Conservation (phyloP, 2,113 vertebrate genomes). For the Myiozetetes cayanensis region DNA sequence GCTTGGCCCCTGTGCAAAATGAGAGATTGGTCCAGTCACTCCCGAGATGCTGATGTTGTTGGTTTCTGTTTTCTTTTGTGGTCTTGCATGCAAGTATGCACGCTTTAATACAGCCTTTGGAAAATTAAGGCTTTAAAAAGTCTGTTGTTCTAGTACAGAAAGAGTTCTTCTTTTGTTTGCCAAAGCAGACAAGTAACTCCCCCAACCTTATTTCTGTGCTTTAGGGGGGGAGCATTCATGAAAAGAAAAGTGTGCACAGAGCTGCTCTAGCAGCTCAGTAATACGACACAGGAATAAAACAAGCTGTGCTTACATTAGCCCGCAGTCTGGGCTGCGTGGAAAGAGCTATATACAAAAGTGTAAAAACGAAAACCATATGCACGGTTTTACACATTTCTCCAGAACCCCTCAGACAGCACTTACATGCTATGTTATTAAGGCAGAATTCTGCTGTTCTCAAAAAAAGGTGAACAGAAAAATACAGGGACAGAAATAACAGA, state of each 20-base stretch:
- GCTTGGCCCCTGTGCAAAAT: fast-evolving
- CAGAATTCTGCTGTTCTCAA: conserved; percentile 37
- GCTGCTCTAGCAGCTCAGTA: conserved; percentile 31
- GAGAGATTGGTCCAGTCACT: not conserved
- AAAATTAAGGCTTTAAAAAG: not conserved
- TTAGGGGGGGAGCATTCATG: conserved; percentile 38
- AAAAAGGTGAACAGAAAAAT: not conserved
- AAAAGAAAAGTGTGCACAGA: conserved; percentile 51
- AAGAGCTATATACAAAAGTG: conserved; percentile 62
- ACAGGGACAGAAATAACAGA: not conserved
- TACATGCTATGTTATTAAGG: conserved; percentile 43
- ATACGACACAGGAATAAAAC: conserved; percentile 65
- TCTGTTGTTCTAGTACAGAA: not conserved
- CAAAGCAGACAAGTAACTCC: conserved; percentile 1
- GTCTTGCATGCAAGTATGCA: not conserved
- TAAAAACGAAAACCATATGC: conserved; percentile 74
- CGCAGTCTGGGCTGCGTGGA: conserved; percentile 33
- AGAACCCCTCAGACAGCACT: conserved; percentile 53
- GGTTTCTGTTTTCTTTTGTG: not conserved
- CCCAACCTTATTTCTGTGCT: not conserved
- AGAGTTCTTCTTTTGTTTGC: conserved; percentile 13
- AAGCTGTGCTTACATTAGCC: conserved; percentile 69
- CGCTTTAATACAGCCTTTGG: not conserved
- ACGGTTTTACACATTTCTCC: conserved; percentile 1
- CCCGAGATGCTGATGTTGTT: not conserved